Evolutionary conservation across 2,888 invertebrate genomes (phyloP), one percentile per base, ranked within the genome.

Genomic region (Melinopterus prodromus): DNA sequence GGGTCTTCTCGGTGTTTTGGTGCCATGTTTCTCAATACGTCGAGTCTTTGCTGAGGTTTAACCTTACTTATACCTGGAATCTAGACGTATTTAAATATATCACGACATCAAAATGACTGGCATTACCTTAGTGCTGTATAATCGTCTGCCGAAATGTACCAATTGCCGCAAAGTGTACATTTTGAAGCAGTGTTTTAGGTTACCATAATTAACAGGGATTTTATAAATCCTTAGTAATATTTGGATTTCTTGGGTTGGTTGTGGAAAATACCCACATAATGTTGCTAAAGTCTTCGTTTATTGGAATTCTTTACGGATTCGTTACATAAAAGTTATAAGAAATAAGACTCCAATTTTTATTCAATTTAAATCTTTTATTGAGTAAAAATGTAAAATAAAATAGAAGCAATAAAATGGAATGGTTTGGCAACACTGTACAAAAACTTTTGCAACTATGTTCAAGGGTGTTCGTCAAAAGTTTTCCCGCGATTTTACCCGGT

Each of bases 1-100:
- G 96, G 95, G 87, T 94, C 89, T 80, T 91, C 90, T 81, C 93
- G 89, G n/a, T 87, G 86, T 80, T 87, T 87, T 77, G 90, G 88
- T 76, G 88, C 80, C 79, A 81, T 81, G 0, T 26, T 81, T 37
- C 69, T 77, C 70, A 81, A 76, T 16, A 78, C n/a, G n/a, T 71
- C 16, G 16, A 81, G 35, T 69, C 79, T 72, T 36, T 77, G 36
- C 2, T 38, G 16, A 12, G 77, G 79, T 16, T 35, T 53, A 9
- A 72, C 36, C 36, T 35, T 74, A 14, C n/a, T 35, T 36, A 74
- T 35, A 74, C 37, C 74, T 74, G 36, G 14, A 74, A 74, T n/a
- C 74, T 74, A n/a, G 37, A n/a, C 6, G 37, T 36, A 74, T 74
- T 74, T n/a, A 36, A 35, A 26, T 74, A 74, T 26, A 36, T 74